phyloP scores from a whole-genome alignment of 2,797 vertebrate genomes.

The Salarias fasciatus region DNA sequence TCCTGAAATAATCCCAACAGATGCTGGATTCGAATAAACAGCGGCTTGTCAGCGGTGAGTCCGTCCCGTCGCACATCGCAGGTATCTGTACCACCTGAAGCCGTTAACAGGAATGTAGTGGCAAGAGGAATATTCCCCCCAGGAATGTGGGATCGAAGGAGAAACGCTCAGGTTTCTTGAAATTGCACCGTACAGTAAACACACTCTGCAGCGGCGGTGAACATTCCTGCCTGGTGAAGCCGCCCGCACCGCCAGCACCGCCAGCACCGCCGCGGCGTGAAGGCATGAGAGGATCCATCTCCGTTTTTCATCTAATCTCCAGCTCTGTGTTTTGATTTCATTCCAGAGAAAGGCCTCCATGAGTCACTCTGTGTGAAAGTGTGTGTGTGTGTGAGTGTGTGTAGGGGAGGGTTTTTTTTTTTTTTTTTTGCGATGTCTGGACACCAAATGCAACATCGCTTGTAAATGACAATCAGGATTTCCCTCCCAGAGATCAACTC shows the following conservation, averaged over 20 bases:
- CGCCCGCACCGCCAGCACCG: neutral
- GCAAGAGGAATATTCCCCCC: no score
- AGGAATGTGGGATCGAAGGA: no score
- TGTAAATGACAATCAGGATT: slow-evolving; percentile 39
- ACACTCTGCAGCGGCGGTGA: neutral
- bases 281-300: slow-evolving; percentile 10
- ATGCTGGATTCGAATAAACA: no score
- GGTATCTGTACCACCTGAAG: no score
- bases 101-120: no score
- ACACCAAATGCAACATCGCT: slow-evolving; percentile 12
- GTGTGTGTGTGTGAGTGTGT: no score
- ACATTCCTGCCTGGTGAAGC: slow-evolving; percentile 8
- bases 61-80: no score
- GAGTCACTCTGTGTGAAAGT: neutral
- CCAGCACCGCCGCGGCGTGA: slow-evolving; percentile 2
- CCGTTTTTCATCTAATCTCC: slow-evolving; percentile 28
- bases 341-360: slow-evolving; percentile 1
- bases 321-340: slow-evolving; percentile 9
- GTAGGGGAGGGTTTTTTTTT: no score
- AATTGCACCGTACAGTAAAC: neutral
- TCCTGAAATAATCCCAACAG: no score
- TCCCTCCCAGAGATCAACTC: slow-evolving; percentile 20
- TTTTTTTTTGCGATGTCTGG: neutral
- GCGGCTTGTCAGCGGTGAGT: no score
- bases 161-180: no score